Evolutionary conservation across 1,140 invertebrate genomes (phyloP).

Genomic region (Schlechtendalia chinensis): DNA sequence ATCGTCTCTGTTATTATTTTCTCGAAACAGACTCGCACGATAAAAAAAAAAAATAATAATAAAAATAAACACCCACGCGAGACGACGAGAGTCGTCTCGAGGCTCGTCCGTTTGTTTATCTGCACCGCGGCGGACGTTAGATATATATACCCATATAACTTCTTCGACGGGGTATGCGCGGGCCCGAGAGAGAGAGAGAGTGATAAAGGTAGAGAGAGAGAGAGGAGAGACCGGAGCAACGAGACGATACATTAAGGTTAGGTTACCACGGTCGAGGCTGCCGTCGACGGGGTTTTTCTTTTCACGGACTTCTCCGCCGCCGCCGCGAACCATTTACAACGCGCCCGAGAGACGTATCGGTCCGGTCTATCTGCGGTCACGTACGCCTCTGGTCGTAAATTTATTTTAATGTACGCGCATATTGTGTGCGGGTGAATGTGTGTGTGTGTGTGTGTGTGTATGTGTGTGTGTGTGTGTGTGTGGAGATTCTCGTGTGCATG

Average conservation of each 20-base stretch:
- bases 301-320: neutral
- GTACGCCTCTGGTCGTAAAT: constrained; percentile 8
- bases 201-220: neutral
- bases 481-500: too few species aligned
- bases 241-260: neutral
- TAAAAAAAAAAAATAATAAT: too few species aligned
- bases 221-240: neutral
- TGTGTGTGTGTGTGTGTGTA: too few species aligned
- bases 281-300: neutral
- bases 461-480: too few species aligned
- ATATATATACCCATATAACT: neutral
- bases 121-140: too few species aligned
- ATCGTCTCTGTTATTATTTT: too few species aligned
- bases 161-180: neutral
- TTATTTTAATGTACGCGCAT: neutral
- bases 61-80: too few species aligned
- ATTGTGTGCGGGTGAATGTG: too few species aligned
- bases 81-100: too few species aligned
- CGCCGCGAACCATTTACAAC: neutral
- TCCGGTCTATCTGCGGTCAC: constrained; percentile 8
- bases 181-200: neutral
- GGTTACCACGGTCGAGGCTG: neutral
- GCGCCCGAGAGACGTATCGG: neutral
- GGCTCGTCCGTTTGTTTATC: too few species aligned
- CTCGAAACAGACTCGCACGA: too few species aligned